Base-by-base conservation (phyloP, 2,888 invertebrate genomes). In the Gortyna flavago region DNA sequence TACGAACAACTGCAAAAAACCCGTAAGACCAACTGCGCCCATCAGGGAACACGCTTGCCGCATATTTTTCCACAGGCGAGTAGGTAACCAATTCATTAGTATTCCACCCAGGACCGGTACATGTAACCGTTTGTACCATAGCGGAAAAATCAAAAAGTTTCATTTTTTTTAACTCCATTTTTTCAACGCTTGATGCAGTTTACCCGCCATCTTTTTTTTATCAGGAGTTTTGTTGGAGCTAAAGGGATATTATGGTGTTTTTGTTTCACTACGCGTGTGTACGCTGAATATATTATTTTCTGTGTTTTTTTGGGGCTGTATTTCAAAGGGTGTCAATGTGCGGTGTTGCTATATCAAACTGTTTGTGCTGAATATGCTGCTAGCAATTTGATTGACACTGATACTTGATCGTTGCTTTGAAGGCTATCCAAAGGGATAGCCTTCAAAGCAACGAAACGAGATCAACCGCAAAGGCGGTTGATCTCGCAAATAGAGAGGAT, bases 41-140 rank as follows among this genome's bases (percentile, higher is more conserved):
- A 69, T 75, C 85, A 83, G 72, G 61, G 32, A 73, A 72, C 85
- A 80, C 83, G 83, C 85, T 85, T 85, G 83, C 67, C 83, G 68
- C 75, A 80, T 85, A 83, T 83, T 88, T 87, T 83, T 84, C 86
- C 87, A 73, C 79, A 77, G 85, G 82, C 85, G 87, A 64, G 82
- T 79, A 86, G 87, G 89, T 89, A 87, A 88, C 91, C 91, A 90
- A 91, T 93, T 93, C 92, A 93, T 93, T 93, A 93, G 91, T 91
- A 93, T 93, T 92, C 93, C 79, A 85, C 79, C 87, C 85, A 87
- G 81, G 85, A 84, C 82, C 74, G 72, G 79, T 83, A 80, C 86
- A 77, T n/a, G 81, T 86, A 86, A 79, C 83, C 81, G 87, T 81
- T 86, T 88, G 80, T 87, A 74, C 72, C 78, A 72, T 82, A 86